These are phyloP conservation scores for Myotis brandtii DNA, from an alignment of 2,113 vertebrate genomes.

Conservation along the genomic window DNA sequence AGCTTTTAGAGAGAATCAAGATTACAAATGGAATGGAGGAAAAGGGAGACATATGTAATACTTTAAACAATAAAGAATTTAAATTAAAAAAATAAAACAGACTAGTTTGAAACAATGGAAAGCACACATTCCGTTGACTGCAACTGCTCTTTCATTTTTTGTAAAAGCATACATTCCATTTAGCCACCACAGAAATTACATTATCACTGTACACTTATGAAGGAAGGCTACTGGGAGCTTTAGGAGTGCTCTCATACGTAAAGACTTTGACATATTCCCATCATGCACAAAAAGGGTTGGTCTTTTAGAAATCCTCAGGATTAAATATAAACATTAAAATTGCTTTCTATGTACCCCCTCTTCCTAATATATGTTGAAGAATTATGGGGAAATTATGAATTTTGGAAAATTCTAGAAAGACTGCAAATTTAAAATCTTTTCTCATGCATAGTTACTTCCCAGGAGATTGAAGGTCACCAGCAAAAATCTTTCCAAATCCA, in stretches of 20 bases:
- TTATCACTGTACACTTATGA: not conserved
- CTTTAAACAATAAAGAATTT: no score
- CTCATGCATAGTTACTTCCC: not conserved
- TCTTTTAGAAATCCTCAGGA: slow-evolving; percentile 7
- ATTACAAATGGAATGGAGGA: no score
- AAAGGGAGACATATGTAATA: no score
- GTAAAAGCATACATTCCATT: not conserved
- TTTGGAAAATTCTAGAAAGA: not conserved
- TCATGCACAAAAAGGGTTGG: not conserved
- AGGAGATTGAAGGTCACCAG: not conserved
- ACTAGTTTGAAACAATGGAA: not conserved
- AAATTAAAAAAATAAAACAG: not conserved
- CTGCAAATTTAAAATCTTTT: not conserved
- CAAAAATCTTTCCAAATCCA: not conserved
- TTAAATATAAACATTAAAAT: slow-evolving; percentile 18
- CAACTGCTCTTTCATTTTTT: not conserved
- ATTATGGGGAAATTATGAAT: not conserved
- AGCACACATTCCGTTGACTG: not conserved
- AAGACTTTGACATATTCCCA: not conserved
- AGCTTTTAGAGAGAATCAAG: no score
- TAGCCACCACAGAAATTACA: not conserved
- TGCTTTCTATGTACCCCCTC: not conserved
- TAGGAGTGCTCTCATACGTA: not conserved
- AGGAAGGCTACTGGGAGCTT: not conserved
- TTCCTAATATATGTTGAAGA: not conserved